Evolutionary conservation across 2,888 invertebrate species (phyloP).

Genomic region (Rhynchonema sp.): DNA sequence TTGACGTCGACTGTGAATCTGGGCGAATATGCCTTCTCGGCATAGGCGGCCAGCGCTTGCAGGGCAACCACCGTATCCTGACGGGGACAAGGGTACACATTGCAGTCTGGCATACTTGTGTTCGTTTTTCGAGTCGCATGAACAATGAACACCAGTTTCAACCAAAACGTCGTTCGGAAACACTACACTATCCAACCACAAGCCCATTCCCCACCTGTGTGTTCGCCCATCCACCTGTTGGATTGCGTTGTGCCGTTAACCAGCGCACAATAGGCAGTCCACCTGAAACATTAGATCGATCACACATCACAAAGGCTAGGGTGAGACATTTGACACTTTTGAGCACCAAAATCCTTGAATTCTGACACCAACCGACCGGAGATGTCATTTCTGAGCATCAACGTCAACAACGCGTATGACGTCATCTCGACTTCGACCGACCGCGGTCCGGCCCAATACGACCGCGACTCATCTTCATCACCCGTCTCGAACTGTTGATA

Average conservation of each 20-base stretch:
- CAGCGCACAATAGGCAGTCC: constrained; percentile 47
- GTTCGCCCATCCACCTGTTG: constrained; percentile 49
- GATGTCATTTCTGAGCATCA: constrained; percentile 32
- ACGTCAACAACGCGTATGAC: constrained; percentile 60
- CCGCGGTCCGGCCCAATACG: constrained; percentile 38
- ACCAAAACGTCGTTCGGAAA: too few species aligned
- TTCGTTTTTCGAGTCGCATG: neutral
- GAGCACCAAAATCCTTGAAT: neutral
- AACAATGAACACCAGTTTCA: neutral
- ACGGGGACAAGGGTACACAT: too few species aligned
- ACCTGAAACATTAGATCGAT: too few species aligned
- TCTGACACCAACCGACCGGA: too few species aligned
- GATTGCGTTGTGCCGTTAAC: constrained; percentile 50
- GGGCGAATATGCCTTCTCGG: constrained; percentile 40
- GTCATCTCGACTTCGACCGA: constrained; percentile 66
- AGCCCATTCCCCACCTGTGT: too few species aligned
- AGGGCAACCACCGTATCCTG: constrained; percentile 55
- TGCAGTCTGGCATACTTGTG: neutral
- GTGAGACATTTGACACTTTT: too few species aligned
- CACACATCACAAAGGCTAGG: too few species aligned
- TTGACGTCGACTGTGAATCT: constrained; percentile 37
- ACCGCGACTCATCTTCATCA: constrained; percentile 13
- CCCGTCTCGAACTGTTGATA: too few species aligned
- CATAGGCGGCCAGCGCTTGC: constrained; percentile 47
- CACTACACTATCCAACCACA: constrained; percentile 14